These are phyloP conservation scores for Heptranchias perlo DNA, from an alignment of 2,113 vertebrate genomes.

Conservation along the genomic window DNA sequence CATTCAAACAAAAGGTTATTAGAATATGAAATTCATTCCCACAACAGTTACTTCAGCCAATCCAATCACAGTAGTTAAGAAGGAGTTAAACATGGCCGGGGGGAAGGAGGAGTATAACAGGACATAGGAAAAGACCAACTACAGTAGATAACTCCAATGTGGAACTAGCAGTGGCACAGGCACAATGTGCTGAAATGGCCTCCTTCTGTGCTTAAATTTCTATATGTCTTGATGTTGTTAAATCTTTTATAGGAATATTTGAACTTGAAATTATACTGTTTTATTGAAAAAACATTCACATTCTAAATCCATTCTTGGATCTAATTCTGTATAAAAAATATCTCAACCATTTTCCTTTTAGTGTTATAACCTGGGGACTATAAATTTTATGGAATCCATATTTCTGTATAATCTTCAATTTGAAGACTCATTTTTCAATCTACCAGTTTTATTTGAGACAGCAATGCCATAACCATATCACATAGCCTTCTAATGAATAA, in stretches of 20 bases:
- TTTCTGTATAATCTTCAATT: background rate
- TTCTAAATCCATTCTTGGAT: background rate
- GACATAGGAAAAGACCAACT: background rate
- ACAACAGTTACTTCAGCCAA: background rate
- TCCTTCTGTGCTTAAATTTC: background rate
- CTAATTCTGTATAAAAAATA: background rate
- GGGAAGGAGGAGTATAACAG: background rate
- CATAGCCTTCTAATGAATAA: background rate
- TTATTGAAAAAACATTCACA: constrained; percentile 15
- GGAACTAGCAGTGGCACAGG: background rate
- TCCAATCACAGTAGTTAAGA: background rate
- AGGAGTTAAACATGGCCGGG: background rate
- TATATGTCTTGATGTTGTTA: background rate
- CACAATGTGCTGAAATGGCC: background rate
- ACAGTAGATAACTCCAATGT: background rate
- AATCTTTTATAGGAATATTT: background rate
- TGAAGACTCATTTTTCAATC: background rate
- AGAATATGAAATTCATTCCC: background rate
- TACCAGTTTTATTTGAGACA: background rate
- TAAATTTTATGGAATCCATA: background rate
- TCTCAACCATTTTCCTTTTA: background rate
- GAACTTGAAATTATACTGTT: background rate
- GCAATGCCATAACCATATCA: background rate
- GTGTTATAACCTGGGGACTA: background rate
- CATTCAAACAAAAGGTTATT: background rate